These are phyloP conservation scores for Plebejus anna DNA, from an alignment of 2,888 invertebrate species.

Conservation along the genomic window DNA sequence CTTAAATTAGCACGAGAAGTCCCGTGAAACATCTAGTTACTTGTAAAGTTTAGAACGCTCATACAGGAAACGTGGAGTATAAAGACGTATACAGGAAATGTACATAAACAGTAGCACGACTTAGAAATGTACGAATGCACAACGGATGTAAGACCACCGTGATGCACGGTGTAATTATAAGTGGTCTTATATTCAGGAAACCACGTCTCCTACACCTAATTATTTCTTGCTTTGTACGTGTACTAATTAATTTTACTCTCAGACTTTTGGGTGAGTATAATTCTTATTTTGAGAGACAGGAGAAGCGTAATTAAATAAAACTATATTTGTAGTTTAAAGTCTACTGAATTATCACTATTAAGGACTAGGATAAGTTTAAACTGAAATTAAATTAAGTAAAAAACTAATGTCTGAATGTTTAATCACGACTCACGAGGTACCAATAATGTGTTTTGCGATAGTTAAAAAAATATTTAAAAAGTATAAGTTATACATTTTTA, in stretches of 20 bases:
- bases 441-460: background rate
- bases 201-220: slow-evolving; percentile 10
- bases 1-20: too few relatives aligned
- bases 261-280: background rate
- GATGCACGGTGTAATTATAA: background rate
- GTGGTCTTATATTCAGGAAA: slow-evolving; percentile 12
- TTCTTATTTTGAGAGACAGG: background rate
- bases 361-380: too few relatives aligned
- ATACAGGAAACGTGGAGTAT: too few relatives aligned
- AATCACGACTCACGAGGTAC: too few relatives aligned
- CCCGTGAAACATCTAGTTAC: too few relatives aligned
- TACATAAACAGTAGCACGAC: background rate
- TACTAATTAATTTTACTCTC: background rate
- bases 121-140: background rate
- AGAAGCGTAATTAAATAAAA: background rate
- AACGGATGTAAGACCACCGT: background rate
- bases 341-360: too few relatives aligned
- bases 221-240: background rate
- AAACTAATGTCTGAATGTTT: too few relatives aligned
- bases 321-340: too few relatives aligned
- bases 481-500: background rate
- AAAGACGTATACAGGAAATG: background rate
- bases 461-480: background rate
- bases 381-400: too few relatives aligned
- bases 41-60: too few relatives aligned